Percentiles rank a stretch among this genome's conserved stretches.
Conservation (phyloP, 2,113 vertebrate genomes). For the Tenrec ecaudatus region DNA sequence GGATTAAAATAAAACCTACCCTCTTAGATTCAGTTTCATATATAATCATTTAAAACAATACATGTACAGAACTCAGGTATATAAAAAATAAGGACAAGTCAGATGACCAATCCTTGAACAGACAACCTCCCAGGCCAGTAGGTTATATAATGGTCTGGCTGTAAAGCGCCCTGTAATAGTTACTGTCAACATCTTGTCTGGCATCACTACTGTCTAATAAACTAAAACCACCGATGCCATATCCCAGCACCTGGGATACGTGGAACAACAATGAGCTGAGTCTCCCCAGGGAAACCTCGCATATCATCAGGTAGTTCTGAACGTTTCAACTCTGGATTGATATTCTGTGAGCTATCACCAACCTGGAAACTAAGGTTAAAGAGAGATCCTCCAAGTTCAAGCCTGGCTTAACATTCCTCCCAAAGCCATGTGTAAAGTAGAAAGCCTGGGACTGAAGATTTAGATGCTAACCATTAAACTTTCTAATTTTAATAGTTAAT, state of each 20-base stretch:
- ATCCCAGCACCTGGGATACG: not conserved
- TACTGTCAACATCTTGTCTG: not conserved
- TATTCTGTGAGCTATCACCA: not conserved
- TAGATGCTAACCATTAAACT: not conserved
- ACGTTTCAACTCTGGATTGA: not conserved
- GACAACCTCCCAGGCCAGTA: not conserved
- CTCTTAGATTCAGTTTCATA: not conserved
- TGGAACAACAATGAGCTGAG: not conserved
- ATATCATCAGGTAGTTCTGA: not conserved
- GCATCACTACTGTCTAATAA: not conserved
- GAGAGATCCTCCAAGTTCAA: not conserved
- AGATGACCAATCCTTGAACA: not conserved
- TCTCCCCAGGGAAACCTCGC: not conserved
- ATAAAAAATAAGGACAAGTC: not conserved
- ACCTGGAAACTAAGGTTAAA: not conserved
- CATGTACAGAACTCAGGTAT: not conserved
- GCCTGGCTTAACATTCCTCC: not conserved
- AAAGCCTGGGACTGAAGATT: not conserved
- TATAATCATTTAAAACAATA: not conserved
- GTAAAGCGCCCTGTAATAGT: not conserved
- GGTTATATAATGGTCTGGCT: not conserved
- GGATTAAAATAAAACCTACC: not conserved
- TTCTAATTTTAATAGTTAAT: too few species aligned
- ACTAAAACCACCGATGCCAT: not conserved
- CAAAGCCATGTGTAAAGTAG: not conserved